These are phyloP conservation scores for Sphenopsis melanotis DNA, from an alignment of 2,797 vertebrate species.

Conservation along the genomic window DNA sequence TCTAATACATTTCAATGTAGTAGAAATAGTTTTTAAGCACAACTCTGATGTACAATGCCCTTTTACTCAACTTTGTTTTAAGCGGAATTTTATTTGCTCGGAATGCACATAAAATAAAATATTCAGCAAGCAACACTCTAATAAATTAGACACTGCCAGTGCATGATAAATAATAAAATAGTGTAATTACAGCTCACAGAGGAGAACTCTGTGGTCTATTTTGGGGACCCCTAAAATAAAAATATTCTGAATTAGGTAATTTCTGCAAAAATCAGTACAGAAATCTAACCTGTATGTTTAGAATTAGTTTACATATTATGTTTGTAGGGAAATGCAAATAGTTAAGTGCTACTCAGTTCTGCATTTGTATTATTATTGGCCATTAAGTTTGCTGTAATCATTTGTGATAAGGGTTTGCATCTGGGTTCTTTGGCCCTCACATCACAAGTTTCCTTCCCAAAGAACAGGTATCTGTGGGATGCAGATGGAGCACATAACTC, in stretches of 20 bases:
- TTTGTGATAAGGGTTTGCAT: not conserved
- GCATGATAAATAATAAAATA: not conserved
- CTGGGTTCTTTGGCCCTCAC: not conserved
- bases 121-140: not conserved
- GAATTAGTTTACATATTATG: not conserved
- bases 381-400: not conserved
- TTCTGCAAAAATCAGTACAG: not conserved
- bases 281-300: not conserved
- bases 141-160: not conserved
- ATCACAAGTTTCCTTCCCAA: not conserved
- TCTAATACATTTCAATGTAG: not conserved
- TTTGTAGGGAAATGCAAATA: not conserved
- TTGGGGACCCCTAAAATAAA: not conserved
- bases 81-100: not conserved
- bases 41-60: not conserved
- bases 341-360: not conserved
- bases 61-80: not conserved
- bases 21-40: not conserved
- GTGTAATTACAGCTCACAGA: not conserved
- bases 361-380: not conserved
- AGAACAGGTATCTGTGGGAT: not conserved
- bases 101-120: not conserved
- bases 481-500: not conserved
- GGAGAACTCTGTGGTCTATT: not conserved
- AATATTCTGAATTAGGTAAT: not conserved